Evolutionary conservation across 2,888 invertebrate genomes (phyloP), one percentile per base, ranked within the genome.

Genomic region (Spodoptera exigua): DNA sequence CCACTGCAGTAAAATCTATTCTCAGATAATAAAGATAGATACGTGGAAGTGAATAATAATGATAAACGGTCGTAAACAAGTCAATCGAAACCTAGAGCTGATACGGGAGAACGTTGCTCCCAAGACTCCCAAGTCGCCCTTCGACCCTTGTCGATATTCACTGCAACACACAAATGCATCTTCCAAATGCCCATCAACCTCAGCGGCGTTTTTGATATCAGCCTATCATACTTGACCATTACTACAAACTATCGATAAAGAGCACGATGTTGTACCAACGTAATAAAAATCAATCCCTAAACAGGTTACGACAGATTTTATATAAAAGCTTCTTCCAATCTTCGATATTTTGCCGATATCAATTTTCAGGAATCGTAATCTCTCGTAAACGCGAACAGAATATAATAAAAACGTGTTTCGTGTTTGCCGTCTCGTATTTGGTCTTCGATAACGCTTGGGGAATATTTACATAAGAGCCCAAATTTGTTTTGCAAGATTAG

Each of bases 31-130:
- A 83, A 84, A 82, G 61, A 81, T 76, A 55, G 52, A 47, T 67
- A 83, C 78, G 76, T 82, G 82, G 82, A 83, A 85, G 80, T 81
- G 79, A 83, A 79, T 76, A 81, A 76, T 81, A 82, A 80, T 89
- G 88, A 91, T 90, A 87, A 85, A 87, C 71, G 85, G 81, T 72
- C 89, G 85, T 92, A 92, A 92, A 92, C 88, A 90, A 88, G 86
- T 87, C 87, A 84, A 84, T 84, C 82, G 83, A 84, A 89, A 88
- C 88, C 83, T 82, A 83, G 80, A 81, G 79, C 79, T 76, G 87
- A 89, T 90, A 90, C 76, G 73, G 74, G 78, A 83, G 92, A 86
- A 76, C 93, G 74, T 89, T 93, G 92, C 91, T 83, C 93, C 79
- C 87, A n/a, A n/a, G 75, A 36, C 51, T 14, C 45, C 59, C 73